Conservation (phyloP, 1,140 invertebrate species). For the fruit fly (Drosophila melanogaster) region Release_6_plus_ISO1_MT NT_033779.5:20460001-20460500, state of each 20-base stretch:
- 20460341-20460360: slow-evolving; percentile 96
- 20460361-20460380: slow-evolving; percentile 98
- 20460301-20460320: slow-evolving; percentile 96
- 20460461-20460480: slow-evolving; percentile 97
- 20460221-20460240: slow-evolving; percentile 93
- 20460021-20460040: slow-evolving; percentile 90
- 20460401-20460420: background rate
- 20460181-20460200: slow-evolving; percentile 96
- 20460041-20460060: slow-evolving; percentile 92
- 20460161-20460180: slow-evolving; percentile 95
- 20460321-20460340: slow-evolving; percentile 97
- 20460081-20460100: slow-evolving; percentile 96
- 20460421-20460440: background rate
- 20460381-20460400: slow-evolving; percentile 95
- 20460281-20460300: slow-evolving; percentile 98
- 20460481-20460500: slow-evolving; percentile 99
- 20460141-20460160: slow-evolving; percentile 92
- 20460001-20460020: slow-evolving; percentile 93
- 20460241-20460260: slow-evolving; percentile 94
- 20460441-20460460: slow-evolving; percentile 96
- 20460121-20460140: slow-evolving; percentile 92
- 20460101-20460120: slow-evolving; percentile 95
- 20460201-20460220: slow-evolving; percentile 96
- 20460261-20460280: slow-evolving; percentile 97
- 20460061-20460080: slow-evolving; percentile 97